Percentiles rank a stretch among this genome's conserved stretches.
phyloP scores from a whole-genome alignment of 2,113 vertebrate genomes.

The Lagopus muta region DNA sequence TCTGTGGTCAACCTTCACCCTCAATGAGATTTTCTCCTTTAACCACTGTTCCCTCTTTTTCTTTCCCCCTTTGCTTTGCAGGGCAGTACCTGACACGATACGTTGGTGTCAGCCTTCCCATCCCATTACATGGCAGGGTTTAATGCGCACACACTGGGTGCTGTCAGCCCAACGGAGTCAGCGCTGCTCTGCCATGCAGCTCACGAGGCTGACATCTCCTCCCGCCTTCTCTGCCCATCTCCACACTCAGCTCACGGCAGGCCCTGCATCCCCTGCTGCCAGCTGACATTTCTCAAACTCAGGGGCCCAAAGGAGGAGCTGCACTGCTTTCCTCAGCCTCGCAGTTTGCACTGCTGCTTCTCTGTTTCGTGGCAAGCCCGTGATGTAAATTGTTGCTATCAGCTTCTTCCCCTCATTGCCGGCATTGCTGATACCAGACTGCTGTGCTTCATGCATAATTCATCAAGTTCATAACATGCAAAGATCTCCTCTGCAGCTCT shows the following conservation, averaged over 20 bases:
- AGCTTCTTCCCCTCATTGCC: slow-evolving; percentile 17
- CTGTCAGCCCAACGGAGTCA: not conserved
- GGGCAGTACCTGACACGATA: rapidly evolving
- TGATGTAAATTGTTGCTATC: not conserved
- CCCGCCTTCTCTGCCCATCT: not conserved
- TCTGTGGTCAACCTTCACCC: not conserved
- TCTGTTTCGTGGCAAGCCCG: not conserved
- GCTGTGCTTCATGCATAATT: slow-evolving; percentile 42
- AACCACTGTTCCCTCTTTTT: not conserved
- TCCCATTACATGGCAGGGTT: not conserved
- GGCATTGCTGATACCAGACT: not conserved
- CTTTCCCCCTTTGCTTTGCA: not conserved
- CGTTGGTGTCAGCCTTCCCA: not conserved
- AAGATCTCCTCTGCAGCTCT: slow-evolving; percentile 29
- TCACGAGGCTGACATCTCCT: not conserved
- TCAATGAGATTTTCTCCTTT: not conserved
- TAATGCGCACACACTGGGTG: not conserved
- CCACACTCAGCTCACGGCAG: not conserved
- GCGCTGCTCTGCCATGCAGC: not conserved
- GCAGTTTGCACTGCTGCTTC: not conserved
- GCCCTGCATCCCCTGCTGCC: not conserved
- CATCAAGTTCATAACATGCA: slow-evolving; percentile 25
- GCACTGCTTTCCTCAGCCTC: not conserved
- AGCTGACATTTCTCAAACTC: not conserved
- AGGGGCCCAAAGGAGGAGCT: not conserved